Evolutionary conservation across 2,888 invertebrate species (phyloP), one percentile per base, ranked within the genome.

Genomic region (Leucozona laternaria): DNA sequence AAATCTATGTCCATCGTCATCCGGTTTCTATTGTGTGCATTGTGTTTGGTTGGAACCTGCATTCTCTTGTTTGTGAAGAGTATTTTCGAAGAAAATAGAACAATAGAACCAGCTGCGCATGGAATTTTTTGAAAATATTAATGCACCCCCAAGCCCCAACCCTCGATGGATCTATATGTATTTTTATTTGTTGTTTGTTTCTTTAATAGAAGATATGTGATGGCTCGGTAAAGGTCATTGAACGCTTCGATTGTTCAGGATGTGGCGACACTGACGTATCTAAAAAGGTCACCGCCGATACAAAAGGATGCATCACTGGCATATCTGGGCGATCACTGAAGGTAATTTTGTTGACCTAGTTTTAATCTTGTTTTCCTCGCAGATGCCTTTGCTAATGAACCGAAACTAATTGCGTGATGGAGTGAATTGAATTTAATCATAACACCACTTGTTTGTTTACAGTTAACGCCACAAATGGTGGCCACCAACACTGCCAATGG

Each of bases 261-360:
- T 97, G 97, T 91, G 99, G 99, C 5, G 99, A 99, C 94, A 98
- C 99, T 76, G 97, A 97, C 92, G 98, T 98, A 8, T 96, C 96
- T 70, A 96, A 95, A 81, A 93, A 96, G 88, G 95, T 96, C 8
- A 94, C 94, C 81, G 94, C 94, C 0, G 92, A 92, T 43, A 93
- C 93, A n/a, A 96, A 97, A 90, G 97, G 97, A 43, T 93, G 93
- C 89, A 95, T 98, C 88, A 95, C 95, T 90, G 98, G 98, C 71
- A 91, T 98, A 20, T 97, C 97, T 80, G 99, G 99, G 28, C 95
- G 97, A 86, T 96, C 95, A 91, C 93, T 99, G 57, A 97, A 97
- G 95, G 98, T 98, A 89, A 88, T 50, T 55, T 15, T 2, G 17
- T 55, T 79, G 40, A 70, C 57, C 53, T 28, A 58, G 17, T 62